Conservation (phyloP, 1,140 invertebrate species). For the Diprion similis region DNA sequence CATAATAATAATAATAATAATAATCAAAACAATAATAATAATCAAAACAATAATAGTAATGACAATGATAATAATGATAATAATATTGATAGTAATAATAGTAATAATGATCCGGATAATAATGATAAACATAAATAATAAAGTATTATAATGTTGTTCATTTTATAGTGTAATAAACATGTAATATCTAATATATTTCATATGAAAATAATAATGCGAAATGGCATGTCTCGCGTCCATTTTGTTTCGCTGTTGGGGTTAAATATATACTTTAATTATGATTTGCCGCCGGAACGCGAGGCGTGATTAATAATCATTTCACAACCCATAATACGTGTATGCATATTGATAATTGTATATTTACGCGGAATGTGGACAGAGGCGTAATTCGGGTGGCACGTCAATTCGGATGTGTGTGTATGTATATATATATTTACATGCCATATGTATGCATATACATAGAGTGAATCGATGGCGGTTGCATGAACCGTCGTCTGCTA, state of each 20-base stretch:
- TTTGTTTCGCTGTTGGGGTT: conserved; percentile 11
- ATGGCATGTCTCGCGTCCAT: conserved; percentile 38
- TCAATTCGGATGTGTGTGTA: too few relatives aligned
- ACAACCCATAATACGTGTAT: too few relatives aligned
- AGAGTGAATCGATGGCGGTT: too few relatives aligned
- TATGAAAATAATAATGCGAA: conserved; percentile 43
- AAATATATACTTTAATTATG: neutral
- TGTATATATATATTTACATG: too few relatives aligned
- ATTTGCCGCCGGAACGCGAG: neutral
- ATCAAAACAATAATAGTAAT: conserved; percentile 44
- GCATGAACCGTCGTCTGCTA: too few relatives aligned
- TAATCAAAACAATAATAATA: conserved; percentile 46
- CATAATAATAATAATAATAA: conserved; percentile 43
- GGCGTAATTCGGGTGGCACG: too few relatives aligned
- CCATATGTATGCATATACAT: too few relatives aligned
- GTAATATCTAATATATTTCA: conserved; percentile 42
- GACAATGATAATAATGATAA: conserved; percentile 47
- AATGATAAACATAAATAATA: neutral
- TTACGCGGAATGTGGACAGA: too few relatives aligned
- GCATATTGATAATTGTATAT: too few relatives aligned
- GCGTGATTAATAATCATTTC: neutral
- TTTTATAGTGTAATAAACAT: conserved; percentile 26
- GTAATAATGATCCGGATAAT: conserved; percentile 36
- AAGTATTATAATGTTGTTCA: neutral
- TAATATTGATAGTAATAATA: conserved; percentile 44